Conservation (phyloP, 2,888 invertebrate genomes). For the Lucinisca nassula region DNA sequence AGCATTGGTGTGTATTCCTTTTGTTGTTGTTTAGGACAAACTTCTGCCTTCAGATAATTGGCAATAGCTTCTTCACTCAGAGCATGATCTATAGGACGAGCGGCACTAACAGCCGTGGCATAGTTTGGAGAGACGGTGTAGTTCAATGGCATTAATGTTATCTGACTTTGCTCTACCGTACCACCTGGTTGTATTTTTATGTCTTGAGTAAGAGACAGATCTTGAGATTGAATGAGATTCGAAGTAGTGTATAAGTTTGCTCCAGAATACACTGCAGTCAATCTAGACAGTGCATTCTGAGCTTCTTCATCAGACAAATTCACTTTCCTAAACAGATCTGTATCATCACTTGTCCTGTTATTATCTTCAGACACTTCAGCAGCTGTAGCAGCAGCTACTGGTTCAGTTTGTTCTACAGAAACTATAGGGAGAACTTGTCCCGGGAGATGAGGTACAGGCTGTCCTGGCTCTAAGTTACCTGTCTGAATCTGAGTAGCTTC, state of each 20-base stretch:
- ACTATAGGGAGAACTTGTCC: neutral
- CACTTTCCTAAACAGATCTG: neutral
- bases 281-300: neutral
- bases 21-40: neutral
- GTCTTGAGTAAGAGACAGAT: neutral
- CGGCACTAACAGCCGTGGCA: neutral
- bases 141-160: conserved; percentile 1
- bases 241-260: neutral
- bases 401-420: neutral
- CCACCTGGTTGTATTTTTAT: neutral
- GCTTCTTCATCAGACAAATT: neutral
- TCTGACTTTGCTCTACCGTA: neutral
- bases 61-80: neutral
- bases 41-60: neutral
- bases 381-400: neutral
- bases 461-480: neutral
- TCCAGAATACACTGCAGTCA: neutral
- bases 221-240: neutral
- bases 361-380: neutral
- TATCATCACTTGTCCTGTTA: neutral
- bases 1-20: neutral
- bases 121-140: conserved; percentile 2
- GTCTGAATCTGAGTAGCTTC: neutral
- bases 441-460: neutral
- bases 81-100: neutral